phyloP scores from a whole-genome alignment of 2,797 vertebrate genomes.

The Oophaga sylvatica region DNA sequence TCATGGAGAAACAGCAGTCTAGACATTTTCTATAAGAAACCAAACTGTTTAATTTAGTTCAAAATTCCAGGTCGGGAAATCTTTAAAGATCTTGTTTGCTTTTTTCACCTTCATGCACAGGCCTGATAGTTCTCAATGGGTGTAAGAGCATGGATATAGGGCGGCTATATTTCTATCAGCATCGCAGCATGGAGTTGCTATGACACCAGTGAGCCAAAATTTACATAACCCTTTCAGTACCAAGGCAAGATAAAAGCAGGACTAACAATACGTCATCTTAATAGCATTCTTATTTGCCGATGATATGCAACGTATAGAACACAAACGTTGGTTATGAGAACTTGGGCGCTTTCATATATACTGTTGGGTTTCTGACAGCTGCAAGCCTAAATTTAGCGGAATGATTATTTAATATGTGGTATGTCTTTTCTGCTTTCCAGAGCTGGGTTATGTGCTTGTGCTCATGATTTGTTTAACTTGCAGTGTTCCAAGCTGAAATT shows the following conservation, averaged over 20 bases:
- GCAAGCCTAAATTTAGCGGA: constrained; percentile 44
- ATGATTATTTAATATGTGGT: constrained; percentile 56
- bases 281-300: constrained; percentile 4
- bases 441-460: constrained; percentile 35
- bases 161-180: constrained; percentile 34
- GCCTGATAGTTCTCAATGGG: constrained; percentile 47
- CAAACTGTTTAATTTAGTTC: background rate
- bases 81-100: background rate
- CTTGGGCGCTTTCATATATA: constrained; percentile 23
- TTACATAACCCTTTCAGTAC: constrained; percentile 58
- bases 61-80: background rate
- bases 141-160: constrained; percentile 30
- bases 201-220: constrained; percentile 59
- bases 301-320: background rate
- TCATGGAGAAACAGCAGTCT: no score
- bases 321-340: constrained; percentile 10
- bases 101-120: constrained; percentile 1
- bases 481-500: constrained; percentile 46
- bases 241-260: constrained; percentile 10
- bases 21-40: no score
- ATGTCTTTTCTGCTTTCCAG: constrained; percentile 39
- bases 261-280: constrained; percentile 26
- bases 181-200: constrained; percentile 56
- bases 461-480: constrained; percentile 46
- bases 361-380: constrained; percentile 42